Base-by-base conservation (phyloP, 2,888 invertebrate species). In the Lucinisca nassula region DNA sequence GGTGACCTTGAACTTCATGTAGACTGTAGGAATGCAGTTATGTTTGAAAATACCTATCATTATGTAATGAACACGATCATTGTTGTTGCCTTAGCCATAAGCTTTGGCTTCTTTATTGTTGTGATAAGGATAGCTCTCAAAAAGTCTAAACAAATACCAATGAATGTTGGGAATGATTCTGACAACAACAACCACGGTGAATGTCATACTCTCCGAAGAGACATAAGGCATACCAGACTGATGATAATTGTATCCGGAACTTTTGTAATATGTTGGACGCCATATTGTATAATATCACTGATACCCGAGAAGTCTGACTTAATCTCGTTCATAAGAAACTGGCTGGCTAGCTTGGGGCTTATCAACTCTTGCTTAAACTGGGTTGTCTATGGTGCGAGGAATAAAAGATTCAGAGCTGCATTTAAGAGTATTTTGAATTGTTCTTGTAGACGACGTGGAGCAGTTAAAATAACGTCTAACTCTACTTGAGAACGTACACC, bases 321-420 rank as follows among this genome's bases (percentile, higher is more conserved):
- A 21, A 49, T 79, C 3, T 27, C 58, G 21, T 30, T 79, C 14
- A 55, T 73, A 17, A 73, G 76, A 30, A 51, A 72, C 24, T 58
- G 78, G 27, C 24, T 79, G 1, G 37, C 35, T 4, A 79, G 73
- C 45, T 30, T 84, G 21, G 79, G 84, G 24, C 49, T 84, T 1
- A 58, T 79, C 6, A 84, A 84, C 27, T 84, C 79, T 0, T 84
- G 84, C 32, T 17, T 84, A 0, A 84, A 84, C 30, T 84, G 84
- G 84, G 0, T 84, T 0, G 84, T 84, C 32, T 84, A 79, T 30
- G 84, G 84, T 17, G 76, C 61, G 21, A 61, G 82, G 21, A 67
- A 77, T 40, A 49, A 32, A 12, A 49, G n/a, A 38, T 82, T 77
- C 38, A 61, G 82, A 70, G 38, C 51, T 32, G 82, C 82, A 0